Evolutionary conservation across 2,113 vertebrate genomes (phyloP).

Genomic region (Vicugna pacos): DNA sequence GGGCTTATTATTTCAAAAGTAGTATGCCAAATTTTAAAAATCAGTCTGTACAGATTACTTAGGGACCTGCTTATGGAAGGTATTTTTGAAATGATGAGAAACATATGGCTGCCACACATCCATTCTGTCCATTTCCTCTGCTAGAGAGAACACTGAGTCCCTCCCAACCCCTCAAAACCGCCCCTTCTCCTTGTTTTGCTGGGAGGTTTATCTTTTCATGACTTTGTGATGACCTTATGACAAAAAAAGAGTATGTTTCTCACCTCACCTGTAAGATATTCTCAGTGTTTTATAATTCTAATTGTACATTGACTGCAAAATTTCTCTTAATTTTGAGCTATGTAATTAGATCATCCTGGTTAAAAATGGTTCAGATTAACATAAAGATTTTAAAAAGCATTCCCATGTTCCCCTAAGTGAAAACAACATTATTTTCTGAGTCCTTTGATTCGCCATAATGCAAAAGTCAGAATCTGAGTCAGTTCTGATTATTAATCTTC

Average conservation of each 20-base stretch:
- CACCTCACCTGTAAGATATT: neutral
- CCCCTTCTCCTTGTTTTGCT: neutral
- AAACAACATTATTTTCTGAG: neutral
- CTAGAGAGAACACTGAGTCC: neutral
- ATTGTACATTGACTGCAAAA: neutral
- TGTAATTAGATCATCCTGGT: neutral
- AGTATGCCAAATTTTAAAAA: neutral
- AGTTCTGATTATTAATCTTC: neutral
- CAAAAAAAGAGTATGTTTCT: neutral
- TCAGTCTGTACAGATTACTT: neutral
- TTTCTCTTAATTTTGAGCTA: neutral
- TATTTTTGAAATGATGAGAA: slow-evolving; percentile 22
- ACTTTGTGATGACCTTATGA: neutral
- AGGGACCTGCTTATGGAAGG: neutral
- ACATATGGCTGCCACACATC: slow-evolving; percentile 38
- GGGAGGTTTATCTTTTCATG: neutral
- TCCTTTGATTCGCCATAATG: neutral
- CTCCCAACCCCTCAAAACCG: too few relatives aligned
- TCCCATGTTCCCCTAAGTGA: neutral
- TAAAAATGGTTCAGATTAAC: slow-evolving; percentile 44
- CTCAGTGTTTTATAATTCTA: neutral
- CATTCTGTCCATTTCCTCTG: neutral
- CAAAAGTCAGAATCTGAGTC: slow-evolving; percentile 11
- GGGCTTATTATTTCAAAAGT: neutral
- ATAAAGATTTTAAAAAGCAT: slow-evolving; percentile 3